Evolutionary conservation across 2,113 vertebrate genomes (phyloP).

Genomic region (Coracopsis vasa): DNA sequence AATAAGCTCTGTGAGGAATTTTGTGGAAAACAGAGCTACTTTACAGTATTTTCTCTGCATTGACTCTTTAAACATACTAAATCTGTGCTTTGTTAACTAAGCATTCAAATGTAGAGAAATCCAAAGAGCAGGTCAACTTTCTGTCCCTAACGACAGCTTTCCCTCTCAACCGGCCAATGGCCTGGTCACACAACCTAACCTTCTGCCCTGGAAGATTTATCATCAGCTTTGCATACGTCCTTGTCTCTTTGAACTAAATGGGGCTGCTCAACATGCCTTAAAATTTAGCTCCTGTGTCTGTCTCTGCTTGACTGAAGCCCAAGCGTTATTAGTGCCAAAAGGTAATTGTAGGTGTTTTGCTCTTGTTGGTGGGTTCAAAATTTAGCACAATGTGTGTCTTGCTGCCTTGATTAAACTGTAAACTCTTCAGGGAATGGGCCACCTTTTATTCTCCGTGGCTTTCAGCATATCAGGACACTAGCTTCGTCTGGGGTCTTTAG

Average conservation of each 20-base stretch:
- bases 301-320: background rate
- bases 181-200: conserved; percentile 61
- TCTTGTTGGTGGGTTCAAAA: background rate
- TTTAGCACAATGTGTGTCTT: background rate
- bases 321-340: background rate
- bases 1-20: conserved; percentile 46
- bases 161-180: conserved; percentile 15
- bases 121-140: conserved; percentile 56
- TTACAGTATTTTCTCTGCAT: conserved; percentile 60
- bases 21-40: conserved; percentile 58
- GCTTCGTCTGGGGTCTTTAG: background rate
- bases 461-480: background rate
- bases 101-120: conserved; percentile 67
- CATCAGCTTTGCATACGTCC: conserved; percentile 49
- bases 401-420: background rate
- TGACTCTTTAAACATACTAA: conserved; percentile 67
- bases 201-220: conserved; percentile 65
- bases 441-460: background rate
- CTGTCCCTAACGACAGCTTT: conserved; percentile 57
- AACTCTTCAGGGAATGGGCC: background rate
- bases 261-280: background rate
- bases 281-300: background rate
- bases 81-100: conserved; percentile 67
- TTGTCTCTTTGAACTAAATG: conserved; percentile 12
- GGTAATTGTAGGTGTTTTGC: background rate